Conservation (phyloP, 92 coral and sea anemone species). For the Epizoanthus ramosus region DNA sequence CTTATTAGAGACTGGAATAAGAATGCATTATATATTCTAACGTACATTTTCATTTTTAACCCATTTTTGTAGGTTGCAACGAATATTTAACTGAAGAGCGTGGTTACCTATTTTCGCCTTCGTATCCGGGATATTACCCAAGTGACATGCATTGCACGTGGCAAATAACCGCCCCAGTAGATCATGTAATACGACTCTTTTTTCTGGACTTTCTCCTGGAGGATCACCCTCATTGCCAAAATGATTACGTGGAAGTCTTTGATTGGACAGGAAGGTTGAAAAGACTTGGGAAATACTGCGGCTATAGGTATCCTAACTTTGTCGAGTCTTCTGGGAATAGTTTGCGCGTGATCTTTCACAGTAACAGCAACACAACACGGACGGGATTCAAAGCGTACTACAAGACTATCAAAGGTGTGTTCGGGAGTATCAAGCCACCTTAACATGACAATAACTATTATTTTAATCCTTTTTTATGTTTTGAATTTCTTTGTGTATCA, state of each 20-base stretch:
- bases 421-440: too few relatives aligned
- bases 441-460: not conserved
- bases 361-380: slow-evolving; percentile 50
- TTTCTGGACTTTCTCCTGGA: slow-evolving; percentile 72
- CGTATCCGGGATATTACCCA: slow-evolving; percentile 61
- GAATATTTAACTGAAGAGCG: slow-evolving; percentile 30
- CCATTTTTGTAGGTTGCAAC: slow-evolving; percentile 47
- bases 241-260: slow-evolving; percentile 61
- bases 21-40: too few relatives aligned
- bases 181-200: slow-evolving; percentile 53
- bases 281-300: slow-evolving; percentile 70
- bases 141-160: slow-evolving; percentile 56
- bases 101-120: slow-evolving; percentile 62
- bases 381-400: slow-evolving; percentile 67
- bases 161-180: slow-evolving; percentile 50
- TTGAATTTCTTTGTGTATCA: too few relatives aligned
- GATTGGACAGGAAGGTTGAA: slow-evolving; percentile 32
- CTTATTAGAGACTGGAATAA: too few relatives aligned
- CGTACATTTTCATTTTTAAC: not conserved
- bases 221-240: slow-evolving; percentile 67
- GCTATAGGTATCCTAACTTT: slow-evolving; percentile 67
- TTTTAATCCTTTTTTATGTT: too few relatives aligned
- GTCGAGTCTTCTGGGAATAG: slow-evolving; percentile 59
- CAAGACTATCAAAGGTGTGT: slow-evolving; percentile 57
- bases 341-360: slow-evolving; percentile 56